These are phyloP conservation scores for Phorcus lineatus DNA, from an alignment of 2,888 invertebrate genomes.

Conservation along the genomic window DNA sequence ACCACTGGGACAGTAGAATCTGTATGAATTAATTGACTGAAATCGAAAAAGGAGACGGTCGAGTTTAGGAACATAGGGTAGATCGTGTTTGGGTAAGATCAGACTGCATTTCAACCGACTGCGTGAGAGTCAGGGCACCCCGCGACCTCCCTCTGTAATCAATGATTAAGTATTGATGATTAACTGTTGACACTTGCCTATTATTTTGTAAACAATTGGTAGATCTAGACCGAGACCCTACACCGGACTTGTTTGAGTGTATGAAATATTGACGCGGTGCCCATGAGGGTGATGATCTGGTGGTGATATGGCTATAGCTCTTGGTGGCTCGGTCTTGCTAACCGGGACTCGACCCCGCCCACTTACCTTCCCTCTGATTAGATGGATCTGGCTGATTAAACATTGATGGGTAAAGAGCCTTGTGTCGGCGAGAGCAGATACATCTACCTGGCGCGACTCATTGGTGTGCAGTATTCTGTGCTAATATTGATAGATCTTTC, in stretches of 20 bases:
- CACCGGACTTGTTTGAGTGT: neutral
- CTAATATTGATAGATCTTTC: neutral
- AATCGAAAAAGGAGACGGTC: too few species aligned
- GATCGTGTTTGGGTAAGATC: too few species aligned
- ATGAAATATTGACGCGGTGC: neutral
- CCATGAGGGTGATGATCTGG: too few species aligned
- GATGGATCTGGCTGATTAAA: neutral
- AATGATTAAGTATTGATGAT: neutral
- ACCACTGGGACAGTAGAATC: too few species aligned
- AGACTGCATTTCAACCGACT: too few species aligned
- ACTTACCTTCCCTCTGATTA: neutral
- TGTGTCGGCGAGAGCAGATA: neutral
- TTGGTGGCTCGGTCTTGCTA: too few species aligned
- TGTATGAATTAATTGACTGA: too few species aligned
- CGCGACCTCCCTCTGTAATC: neutral
- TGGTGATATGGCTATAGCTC: too few species aligned
- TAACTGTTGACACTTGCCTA: neutral
- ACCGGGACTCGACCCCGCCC: too few species aligned
- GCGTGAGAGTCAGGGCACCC: neutral
- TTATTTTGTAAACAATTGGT: neutral
- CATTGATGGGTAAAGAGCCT: neutral
- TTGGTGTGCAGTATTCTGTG: neutral
- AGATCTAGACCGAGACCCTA: neutral
- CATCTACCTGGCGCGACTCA: neutral
- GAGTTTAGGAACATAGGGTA: too few species aligned